Evolutionary conservation across 1,140 invertebrate genomes (phyloP), one percentile per base, ranked within the genome.

Genomic region (Pseudomyrmex gracilis): DNA sequence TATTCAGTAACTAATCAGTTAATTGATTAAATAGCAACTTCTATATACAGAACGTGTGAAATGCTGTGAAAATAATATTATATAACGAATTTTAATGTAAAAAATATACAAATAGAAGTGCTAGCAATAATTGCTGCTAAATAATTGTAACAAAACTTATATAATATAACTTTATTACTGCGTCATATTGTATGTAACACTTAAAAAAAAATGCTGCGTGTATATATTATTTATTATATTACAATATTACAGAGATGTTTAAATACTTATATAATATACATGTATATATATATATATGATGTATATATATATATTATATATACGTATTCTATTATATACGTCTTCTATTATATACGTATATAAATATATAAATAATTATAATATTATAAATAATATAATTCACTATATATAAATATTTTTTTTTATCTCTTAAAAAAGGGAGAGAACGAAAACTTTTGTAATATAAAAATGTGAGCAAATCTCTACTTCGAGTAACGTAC

Each of bases 1-100:
- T 84, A 51, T 64, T 71, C 58, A 49, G 24, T 83, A 78, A 87
- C 84, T 83, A 86, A 87, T 87, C 68, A 66, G 34, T 20, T 53
- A 15, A 82, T 78, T 73, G 66, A 84, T 87, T 84, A 73, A 87
- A 83, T 71, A 68, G 22, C 20, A 84, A 17, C 45, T 58, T 67
- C 20, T 61, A 77, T 74, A 68, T 51, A 20, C 58, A 67, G n/a
- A 83, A 87, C 85, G 63, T 51, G 7, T 51, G n/a, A 13, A 12
- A 49, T 73, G 61, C 51, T 47, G 20, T 45, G 55, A 43, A 82
- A 74, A 68, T 68, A 71, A 73, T 20, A 73, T 53, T 45, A 51
- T 73, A 55, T 15, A 10, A 22, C 13, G n/a, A 84, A 47, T 10
- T 47, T 64, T 8, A 51, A 51, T 17, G 53, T 1, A 24, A 12